A percentile compares a stretch with the other conserved stretches of the same genome.
Evolutionary conservation across 2,888 invertebrate genomes (phyloP).

Genomic region (Schizotus pectinicornis): DNA sequence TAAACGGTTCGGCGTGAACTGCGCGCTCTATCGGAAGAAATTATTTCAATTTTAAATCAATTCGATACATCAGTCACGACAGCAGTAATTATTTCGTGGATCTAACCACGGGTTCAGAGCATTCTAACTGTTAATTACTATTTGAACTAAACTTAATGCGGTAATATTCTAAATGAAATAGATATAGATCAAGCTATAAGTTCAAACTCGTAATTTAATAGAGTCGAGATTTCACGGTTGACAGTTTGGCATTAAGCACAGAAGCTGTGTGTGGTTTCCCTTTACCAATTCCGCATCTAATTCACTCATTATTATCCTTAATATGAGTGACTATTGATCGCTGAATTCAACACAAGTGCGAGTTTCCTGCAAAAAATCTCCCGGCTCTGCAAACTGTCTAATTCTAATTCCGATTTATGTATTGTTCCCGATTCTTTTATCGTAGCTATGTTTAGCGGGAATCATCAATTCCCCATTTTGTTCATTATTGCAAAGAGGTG

Average conservation of each 20-base stretch:
- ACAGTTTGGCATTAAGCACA: constrained; percentile 25
- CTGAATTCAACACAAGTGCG: constrained; percentile 12
- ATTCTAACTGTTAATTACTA: constrained; percentile 25
- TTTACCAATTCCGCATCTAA: constrained; percentile 5
- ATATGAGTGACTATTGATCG: constrained; percentile 9
- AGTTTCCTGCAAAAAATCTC: no score
- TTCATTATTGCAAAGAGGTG: no score
- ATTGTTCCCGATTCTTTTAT: not conserved
- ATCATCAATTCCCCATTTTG: no score
- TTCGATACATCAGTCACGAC: no score
- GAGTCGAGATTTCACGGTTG: constrained; percentile 23
- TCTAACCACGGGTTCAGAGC: constrained; percentile 20
- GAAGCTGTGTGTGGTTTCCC: constrained; percentile 17
- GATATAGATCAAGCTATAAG: constrained; percentile 27
- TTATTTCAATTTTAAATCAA: no score
- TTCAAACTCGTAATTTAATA: constrained; percentile 28
- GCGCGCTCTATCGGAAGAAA: no score
- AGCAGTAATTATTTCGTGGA: constrained; percentile 18
- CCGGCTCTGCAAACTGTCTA: not conserved
- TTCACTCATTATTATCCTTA: no score
- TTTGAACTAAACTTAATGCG: constrained; percentile 22
- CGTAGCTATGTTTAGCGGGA: not conserved
- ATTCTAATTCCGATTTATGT: constrained; percentile 14
- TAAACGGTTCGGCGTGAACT: no score
- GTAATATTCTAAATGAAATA: constrained; percentile 26